Conservation (phyloP, 2,888 invertebrate genomes). For the Sacculina carcini region DNA sequence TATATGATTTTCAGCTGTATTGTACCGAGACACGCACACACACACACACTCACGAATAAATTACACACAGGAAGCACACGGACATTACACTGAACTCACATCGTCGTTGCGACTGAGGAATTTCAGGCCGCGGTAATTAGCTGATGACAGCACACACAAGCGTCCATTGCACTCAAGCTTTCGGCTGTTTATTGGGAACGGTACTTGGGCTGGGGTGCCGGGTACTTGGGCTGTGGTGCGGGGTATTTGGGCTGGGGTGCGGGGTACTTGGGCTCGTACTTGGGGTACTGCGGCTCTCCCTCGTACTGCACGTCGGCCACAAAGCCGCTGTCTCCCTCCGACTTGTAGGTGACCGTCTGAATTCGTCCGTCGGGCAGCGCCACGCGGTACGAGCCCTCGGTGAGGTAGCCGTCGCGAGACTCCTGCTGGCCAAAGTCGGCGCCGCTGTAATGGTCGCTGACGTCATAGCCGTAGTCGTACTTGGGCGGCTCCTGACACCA, state of each 20-base stretch:
- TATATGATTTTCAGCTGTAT: no score
- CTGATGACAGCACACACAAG: no score
- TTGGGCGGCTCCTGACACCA: slow-evolving; percentile 3
- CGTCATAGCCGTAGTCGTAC: neutral
- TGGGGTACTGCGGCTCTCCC: slow-evolving; percentile 3
- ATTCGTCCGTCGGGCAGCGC: neutral
- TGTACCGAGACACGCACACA: no score
- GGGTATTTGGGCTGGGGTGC: no score
- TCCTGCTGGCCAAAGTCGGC: slow-evolving; percentile 1
- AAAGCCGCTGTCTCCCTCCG: neutral
- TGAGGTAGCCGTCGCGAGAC: neutral
- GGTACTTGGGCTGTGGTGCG: neutral
- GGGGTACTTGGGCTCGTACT: neutral
- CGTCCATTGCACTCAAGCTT: no score
- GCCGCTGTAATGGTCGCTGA: neutral
- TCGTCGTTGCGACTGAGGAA: no score
- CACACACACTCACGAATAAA: no score
- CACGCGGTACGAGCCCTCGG: neutral
- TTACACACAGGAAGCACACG: no score
- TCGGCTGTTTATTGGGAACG: no score
- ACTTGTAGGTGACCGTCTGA: slow-evolving; percentile 2
- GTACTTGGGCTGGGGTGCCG: neutral
- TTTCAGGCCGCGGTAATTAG: no score
- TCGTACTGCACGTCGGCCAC: slow-evolving; percentile 1
- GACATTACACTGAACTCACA: no score